Base-by-base conservation (phyloP, 2,888 invertebrate genomes). In the Pristionchus exspectatus region DNA sequence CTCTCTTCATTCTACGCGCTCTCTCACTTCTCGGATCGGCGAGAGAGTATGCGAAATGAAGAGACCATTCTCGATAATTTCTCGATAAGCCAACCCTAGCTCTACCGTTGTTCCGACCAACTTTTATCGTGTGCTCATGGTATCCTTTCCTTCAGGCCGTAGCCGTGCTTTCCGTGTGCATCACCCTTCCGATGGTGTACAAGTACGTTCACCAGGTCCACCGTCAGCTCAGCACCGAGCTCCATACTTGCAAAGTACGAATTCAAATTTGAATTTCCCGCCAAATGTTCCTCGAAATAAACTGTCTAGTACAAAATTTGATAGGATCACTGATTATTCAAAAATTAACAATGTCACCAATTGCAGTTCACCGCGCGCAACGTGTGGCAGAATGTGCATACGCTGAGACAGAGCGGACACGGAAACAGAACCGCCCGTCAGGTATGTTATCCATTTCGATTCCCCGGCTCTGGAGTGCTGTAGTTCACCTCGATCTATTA, bases 171-270 rank as follows among this genome's bases (percentile, higher is more conserved):
- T 92, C 93, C 87, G 93, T 93, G 77, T 93, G 93, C 90, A 92
- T 93, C 89, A 93, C 93, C 66, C 91, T 93, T 38, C 93, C 93
- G 87, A 93, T 93, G 93, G 93, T 93, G 86, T 93, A 93, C 93
- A 92, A 93, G 92, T 93, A 93, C 85, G 92, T 93, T 24, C 92
- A 92, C 87, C 93, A 93, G 87, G 93, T 93, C 18, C 91, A 92
- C 38, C 91, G 91, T 74, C 93, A 93, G 90, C 92, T 93, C 92
- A 92, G 92, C 91, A 88, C 90, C 86, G 93, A 93, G 90, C 91
- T 93, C 69, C 91, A 91, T 90, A 91, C 90, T 83, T 93, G 93
- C 92, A 92, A 92, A 91, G 92, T 83, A 81, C 14, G 12, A 59
- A 21, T 38, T 59, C 4, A 56, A 30, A 33, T 54, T 83, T 27